These are phyloP conservation scores for Harpalus rubripes DNA, from an alignment of 2,888 invertebrate species.

Conservation along the genomic window DNA sequence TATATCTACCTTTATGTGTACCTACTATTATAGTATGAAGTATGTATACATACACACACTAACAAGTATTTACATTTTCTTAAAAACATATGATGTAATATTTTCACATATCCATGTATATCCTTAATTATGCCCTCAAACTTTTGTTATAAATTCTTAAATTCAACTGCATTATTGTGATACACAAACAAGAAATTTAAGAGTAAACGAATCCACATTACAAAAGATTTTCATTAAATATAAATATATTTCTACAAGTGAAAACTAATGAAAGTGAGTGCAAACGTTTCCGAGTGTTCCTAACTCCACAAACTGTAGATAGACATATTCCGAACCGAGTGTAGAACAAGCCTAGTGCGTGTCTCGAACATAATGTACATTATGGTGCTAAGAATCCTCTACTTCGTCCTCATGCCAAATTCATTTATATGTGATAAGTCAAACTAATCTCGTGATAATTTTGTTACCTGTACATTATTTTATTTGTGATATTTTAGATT, in stretches of 20 bases:
- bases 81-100: too few relatives aligned
- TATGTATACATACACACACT: too few relatives aligned
- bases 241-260: not conserved
- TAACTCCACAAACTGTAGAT: constrained; percentile 12
- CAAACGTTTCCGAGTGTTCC: constrained; percentile 43
- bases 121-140: not conserved
- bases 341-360: not conserved
- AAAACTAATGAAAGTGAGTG: constrained; percentile 28
- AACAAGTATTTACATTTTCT: too few relatives aligned
- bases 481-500: constrained; percentile 17
- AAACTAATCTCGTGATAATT: not conserved
- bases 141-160: not conserved
- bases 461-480: constrained; percentile 21
- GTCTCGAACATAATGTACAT: constrained; percentile 17
- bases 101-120: too few relatives aligned
- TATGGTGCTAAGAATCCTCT: constrained; percentile 51
- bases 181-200: constrained; percentile 10
- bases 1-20: too few relatives aligned
- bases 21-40: too few relatives aligned
- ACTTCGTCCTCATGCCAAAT: constrained; percentile 55
- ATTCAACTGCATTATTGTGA: constrained; percentile 8
- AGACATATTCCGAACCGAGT: not conserved
- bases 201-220: constrained; percentile 5
- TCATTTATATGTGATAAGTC: constrained; percentile 38
- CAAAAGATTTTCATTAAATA: constrained; percentile 15